Evolutionary conservation across 2,113 vertebrate genomes (phyloP), one percentile per base, ranked within the genome.

Genomic region (Phrynosoma platyrhinos): DNA sequence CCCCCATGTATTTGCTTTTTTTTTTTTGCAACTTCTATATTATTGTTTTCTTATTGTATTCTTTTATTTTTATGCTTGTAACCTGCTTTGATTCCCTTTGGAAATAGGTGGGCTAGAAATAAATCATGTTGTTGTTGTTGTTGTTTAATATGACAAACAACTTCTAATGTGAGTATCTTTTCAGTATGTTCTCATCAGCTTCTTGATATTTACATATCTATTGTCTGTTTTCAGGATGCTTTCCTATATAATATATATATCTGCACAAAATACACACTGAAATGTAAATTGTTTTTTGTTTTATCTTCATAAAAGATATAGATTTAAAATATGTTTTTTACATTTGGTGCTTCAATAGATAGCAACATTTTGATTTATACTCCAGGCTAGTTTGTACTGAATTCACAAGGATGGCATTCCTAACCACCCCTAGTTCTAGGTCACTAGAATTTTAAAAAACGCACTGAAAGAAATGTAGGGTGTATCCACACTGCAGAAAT

Each of bases 121-220:
- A 36, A 36, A 36, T 36, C 36, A 36, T 36, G 36, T 36, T 36
- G 36, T 36, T 36, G 36, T 36, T 36, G 36, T 36, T 36, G 36
- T 36, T 36, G 58, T 16, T 12, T 62, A 62, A 62, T 62, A 1
- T 62, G 58, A 62, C 58, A 62, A 47, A 5, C 47, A 47, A 62
- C 14, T 62, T 62, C 18, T 62, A 14, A 62, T 62, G 58, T 16
- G 32, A 36, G 25, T 5, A 36, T 53, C 25, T 66, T 77, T 78
- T 66, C 74, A 68, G 12, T 14, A 62, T 58, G 47, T 2, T 30
- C 4, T 32, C 30, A 55, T 55, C n/a, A 55, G 42, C 23, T 79
- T 79, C 77, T 69, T 80, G 47, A 21, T 86, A 69, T 79, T 86
- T 71, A 79, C 14, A 55, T 86, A 18, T 21, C 47, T 55, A 40